Percentiles rank a stretch among this genome's conserved stretches.
Conservation (phyloP, 2,797 vertebrate genomes). For the Scomberomorus guttatus region DNA sequence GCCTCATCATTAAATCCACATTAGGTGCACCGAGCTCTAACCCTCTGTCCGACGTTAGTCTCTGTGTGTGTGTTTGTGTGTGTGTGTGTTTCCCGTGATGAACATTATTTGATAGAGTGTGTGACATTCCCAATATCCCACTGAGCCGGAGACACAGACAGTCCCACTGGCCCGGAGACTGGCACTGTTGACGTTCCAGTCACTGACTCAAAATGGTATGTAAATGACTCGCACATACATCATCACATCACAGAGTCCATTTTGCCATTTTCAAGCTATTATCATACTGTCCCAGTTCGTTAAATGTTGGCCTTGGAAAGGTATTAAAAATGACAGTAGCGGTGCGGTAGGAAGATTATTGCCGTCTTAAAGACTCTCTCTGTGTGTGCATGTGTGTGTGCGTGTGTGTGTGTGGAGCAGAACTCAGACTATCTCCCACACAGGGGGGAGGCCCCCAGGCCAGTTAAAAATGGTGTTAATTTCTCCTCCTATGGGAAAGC, state of each 20-base stretch:
- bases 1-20: slow-evolving; percentile 84
- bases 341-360: slow-evolving; percentile 75
- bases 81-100: slow-evolving; percentile 59
- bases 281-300: slow-evolving; percentile 74
- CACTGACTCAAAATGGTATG: slow-evolving; percentile 66
- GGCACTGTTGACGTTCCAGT: slow-evolving; percentile 70
- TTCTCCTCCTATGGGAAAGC: slow-evolving; percentile 90
- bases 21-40: slow-evolving; percentile 72
- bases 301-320: slow-evolving; percentile 68
- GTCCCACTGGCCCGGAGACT: slow-evolving; percentile 60
- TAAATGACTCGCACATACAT: slow-evolving; percentile 68
- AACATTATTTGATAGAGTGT: slow-evolving; percentile 77
- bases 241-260: slow-evolving; percentile 67
- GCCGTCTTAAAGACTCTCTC: slow-evolving; percentile 60
- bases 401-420: slow-evolving; percentile 67
- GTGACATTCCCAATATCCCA: slow-evolving; percentile 74
- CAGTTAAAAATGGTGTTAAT: slow-evolving; percentile 92
- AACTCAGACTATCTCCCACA: slow-evolving; percentile 84
- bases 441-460: slow-evolving; percentile 86
- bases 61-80: slow-evolving; percentile 28
- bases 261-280: slow-evolving; percentile 59
- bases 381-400: slow-evolving; percentile 48
- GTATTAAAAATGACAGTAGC: slow-evolving; percentile 77
- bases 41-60: slow-evolving; percentile 58
- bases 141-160: slow-evolving; percentile 58